Evolutionary conservation across 2,888 invertebrate species (phyloP), one percentile per base, ranked within the genome.

Genomic region (Eristalis intricaria): DNA sequence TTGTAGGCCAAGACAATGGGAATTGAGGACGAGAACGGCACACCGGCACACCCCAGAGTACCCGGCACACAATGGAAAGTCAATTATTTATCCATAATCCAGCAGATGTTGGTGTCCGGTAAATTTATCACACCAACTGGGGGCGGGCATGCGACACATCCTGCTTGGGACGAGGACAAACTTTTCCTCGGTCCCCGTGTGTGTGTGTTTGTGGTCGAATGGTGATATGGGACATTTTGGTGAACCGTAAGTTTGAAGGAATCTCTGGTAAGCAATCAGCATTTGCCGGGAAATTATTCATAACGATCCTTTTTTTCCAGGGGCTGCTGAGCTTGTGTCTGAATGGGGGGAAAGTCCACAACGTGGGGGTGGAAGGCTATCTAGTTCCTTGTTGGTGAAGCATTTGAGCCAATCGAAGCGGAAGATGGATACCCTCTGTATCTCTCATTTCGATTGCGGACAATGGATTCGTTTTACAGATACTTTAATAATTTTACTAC

Each of bases 81-180:
- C 87, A 87, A 87, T 87, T 87, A 87, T 87, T 87, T 87, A 84
- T 84, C 84, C 84, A 87, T 87, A 87, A 87, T 87, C 84, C 87
- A 76, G 40, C 87, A 87, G 87, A 84, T 80, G 76, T 84, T 66
- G 64, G 70, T 79, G 84, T 84, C 64, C 50, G 77, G 71, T 70
- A 74, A 80, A 87, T 87, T 87, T 84, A 84, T 87, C 71, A 77
- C 84, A 78, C 70, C 58, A 79, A 79, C 74, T 65, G 71, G 79
- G 75, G 13, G n/a, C 23, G 40, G 60, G 68, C 23, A 64, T 35
- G 65, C 64, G 65, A 78, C 73, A 78, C 73, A 78, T 76, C 43
- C 76, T 22, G 22, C 22, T 32, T 32, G 61, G 13, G 69, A 73
- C 22, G 40, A 50, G 40, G 58, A 38, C n/a, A n/a, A 66, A 66